phyloP scores from a whole-genome alignment of 53 echinoderm and acorn worm species.

The Zoroaster sp. region DNA sequence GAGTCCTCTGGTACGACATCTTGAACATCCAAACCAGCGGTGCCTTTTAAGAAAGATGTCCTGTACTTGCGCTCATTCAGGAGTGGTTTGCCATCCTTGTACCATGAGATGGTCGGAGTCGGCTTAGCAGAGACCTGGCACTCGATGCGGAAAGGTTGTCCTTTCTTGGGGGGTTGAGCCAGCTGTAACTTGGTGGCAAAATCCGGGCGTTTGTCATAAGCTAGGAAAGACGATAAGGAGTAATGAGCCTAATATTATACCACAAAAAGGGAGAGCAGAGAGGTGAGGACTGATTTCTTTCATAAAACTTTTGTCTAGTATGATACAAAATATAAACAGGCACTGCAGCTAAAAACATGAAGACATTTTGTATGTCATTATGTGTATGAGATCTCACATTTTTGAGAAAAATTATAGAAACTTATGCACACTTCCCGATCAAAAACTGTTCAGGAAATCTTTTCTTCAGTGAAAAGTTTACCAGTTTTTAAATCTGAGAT shows the following conservation, averaged over 20 bases:
- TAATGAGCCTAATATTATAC: too few relatives aligned
- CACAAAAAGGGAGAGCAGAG: too few relatives aligned
- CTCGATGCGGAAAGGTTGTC: conserved; percentile 42
- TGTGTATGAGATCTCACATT: background rate
- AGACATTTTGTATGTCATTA: background rate
- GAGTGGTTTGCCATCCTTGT: conserved; percentile 86
- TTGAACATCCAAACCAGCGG: conserved; percentile 76
- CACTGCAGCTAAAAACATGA: background rate
- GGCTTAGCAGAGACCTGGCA: conserved; percentile 73
- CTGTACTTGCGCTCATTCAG: conserved; percentile 69
- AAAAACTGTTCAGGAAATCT: background rate
- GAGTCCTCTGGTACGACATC: conserved; percentile 60
- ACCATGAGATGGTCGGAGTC: conserved; percentile 84
- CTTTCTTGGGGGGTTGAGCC: background rate
- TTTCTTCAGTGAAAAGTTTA: too few relatives aligned
- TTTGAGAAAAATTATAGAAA: background rate
- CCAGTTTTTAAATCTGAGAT: too few relatives aligned
- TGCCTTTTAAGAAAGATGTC: conserved; percentile 76
- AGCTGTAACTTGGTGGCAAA: background rate
- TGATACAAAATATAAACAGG: too few relatives aligned
- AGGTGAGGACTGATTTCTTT: too few relatives aligned
- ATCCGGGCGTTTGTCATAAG: background rate
- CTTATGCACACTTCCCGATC: background rate
- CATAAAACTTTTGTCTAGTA: too few relatives aligned
- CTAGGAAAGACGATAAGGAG: too few relatives aligned